These are phyloP conservation scores for Pedionomus torquatus DNA, from an alignment of 2,113 vertebrate species.

Conservation along the genomic window DNA sequence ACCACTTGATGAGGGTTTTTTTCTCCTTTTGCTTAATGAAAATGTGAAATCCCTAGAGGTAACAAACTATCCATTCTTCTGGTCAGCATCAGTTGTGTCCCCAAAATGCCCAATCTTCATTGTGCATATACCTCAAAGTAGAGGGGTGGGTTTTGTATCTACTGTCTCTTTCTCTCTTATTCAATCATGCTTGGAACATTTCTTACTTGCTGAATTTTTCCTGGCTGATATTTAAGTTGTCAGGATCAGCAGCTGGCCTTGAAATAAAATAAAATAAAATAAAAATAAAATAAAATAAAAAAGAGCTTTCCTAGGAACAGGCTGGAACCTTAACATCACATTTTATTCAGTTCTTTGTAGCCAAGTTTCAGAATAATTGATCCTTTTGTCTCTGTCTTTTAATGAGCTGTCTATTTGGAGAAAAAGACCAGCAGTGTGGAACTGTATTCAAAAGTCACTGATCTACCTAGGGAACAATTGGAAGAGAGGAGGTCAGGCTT, in stretches of 20 bases:
- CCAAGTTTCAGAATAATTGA: background rate
- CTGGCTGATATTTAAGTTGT: conserved; percentile 13
- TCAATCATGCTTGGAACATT: background rate
- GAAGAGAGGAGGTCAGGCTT: background rate
- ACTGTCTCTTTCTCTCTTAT: background rate
- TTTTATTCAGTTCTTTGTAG: conserved; percentile 37
- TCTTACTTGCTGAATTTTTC: background rate
- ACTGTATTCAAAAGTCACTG: background rate
- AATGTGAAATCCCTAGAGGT: background rate
- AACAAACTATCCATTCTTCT: background rate
- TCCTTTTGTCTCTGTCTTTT: background rate
- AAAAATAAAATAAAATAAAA: no score
- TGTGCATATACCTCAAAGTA: background rate
- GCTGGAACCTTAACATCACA: background rate
- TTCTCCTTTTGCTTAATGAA: background rate
- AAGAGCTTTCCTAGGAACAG: background rate
- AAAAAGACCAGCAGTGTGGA: background rate
- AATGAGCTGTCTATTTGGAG: background rate
- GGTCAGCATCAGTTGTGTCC: background rate
- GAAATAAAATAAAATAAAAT: no score
- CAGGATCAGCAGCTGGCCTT: conserved; percentile 15
- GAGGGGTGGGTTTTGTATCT: background rate
- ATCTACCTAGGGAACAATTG: background rate
- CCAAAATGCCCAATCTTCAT: background rate
- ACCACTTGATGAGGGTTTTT: background rate